Evolutionary conservation across 2,797 vertebrate genomes (phyloP).

Genomic region (Gambusia yucatana): DNA sequence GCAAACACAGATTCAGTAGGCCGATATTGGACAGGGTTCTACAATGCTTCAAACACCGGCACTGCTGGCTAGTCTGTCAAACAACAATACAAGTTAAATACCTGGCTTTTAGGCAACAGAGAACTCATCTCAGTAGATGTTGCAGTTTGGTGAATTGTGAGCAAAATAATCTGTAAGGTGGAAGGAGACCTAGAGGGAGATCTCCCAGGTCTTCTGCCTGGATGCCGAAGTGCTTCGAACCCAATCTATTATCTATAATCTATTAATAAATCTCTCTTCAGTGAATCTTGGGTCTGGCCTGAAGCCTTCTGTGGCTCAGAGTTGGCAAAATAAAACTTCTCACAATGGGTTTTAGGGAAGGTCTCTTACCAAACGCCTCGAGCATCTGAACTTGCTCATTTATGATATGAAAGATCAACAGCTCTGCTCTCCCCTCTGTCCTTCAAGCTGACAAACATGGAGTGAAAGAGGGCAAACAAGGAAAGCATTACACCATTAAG

Average conservation of each 20-base stretch:
- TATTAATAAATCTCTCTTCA: neutral
- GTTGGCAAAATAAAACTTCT: neutral
- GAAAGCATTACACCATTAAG: slow-evolving; percentile 27
- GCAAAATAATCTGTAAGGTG: slow-evolving; percentile 43
- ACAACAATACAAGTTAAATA: slow-evolving; percentile 64
- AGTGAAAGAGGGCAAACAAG: slow-evolving; percentile 9
- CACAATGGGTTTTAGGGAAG: neutral
- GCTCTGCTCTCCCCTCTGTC: neutral
- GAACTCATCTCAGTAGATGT: slow-evolving; percentile 33
- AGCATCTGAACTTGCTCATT: neutral
- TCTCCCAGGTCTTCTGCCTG: neutral
- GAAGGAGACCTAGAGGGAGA: slow-evolving; percentile 35
- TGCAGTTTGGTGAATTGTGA: slow-evolving; percentile 37
- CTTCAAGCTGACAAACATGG: neutral
- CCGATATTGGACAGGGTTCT: slow-evolving; percentile 53
- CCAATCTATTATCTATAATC: no score
- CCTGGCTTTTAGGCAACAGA: slow-evolving; percentile 55
- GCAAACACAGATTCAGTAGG: slow-evolving; percentile 42
- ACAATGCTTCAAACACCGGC: neutral
- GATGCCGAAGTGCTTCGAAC: neutral
- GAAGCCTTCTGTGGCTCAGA: slow-evolving; percentile 8
- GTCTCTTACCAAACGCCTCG: neutral
- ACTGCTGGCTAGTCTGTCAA: neutral
- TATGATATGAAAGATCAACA: neutral
- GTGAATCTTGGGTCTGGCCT: neutral